A percentile compares a stretch with the other conserved stretches of the same genome.
Conservation (phyloP, 2,888 invertebrate genomes). For the Andrena marginata region DNA sequence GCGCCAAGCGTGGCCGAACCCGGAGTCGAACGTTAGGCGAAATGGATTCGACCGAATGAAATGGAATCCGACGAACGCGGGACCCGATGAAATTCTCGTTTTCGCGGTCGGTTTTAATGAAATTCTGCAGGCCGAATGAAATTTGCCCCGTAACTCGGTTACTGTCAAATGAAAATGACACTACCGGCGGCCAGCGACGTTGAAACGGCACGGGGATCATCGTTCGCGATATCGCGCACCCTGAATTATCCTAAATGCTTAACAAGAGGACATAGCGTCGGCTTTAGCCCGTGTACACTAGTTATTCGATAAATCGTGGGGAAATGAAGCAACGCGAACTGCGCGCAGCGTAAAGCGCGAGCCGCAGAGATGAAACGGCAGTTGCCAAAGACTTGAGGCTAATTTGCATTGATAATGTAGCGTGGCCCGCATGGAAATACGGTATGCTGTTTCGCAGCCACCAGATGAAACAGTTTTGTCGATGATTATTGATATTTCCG, state of each 20-base stretch:
- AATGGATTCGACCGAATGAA: conserved; percentile 19
- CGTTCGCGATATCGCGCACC: conserved; percentile 10
- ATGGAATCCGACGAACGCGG: conserved; percentile 52
- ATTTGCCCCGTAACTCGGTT: conserved; percentile 43
- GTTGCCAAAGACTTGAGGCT: no score
- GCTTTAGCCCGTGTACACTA: not conserved
- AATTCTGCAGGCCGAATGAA: conserved; percentile 56
- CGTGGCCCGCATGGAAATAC: not conserved
- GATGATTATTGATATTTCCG: not conserved
- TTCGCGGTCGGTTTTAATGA: conserved; percentile 62
- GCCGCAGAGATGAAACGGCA: no score
- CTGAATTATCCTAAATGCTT: conserved; percentile 28
- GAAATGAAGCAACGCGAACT: not conserved
- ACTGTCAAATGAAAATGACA: conserved; percentile 41
- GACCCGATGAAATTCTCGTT: conserved; percentile 46
- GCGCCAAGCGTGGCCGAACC: not conserved
- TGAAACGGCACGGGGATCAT: conserved; percentile 25
- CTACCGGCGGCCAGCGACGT: not conserved
- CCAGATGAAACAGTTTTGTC: not conserved
- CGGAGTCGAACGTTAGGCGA: not conserved
- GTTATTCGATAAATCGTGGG: not conserved
- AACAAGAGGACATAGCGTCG: conserved; percentile 5
- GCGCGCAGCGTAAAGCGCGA: not conserved
- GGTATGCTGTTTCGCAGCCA: not conserved
- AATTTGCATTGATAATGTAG: no score